Evolutionary conservation across 2,113 vertebrate genomes (phyloP).

Genomic region (Hyperopisus bebe): DNA sequence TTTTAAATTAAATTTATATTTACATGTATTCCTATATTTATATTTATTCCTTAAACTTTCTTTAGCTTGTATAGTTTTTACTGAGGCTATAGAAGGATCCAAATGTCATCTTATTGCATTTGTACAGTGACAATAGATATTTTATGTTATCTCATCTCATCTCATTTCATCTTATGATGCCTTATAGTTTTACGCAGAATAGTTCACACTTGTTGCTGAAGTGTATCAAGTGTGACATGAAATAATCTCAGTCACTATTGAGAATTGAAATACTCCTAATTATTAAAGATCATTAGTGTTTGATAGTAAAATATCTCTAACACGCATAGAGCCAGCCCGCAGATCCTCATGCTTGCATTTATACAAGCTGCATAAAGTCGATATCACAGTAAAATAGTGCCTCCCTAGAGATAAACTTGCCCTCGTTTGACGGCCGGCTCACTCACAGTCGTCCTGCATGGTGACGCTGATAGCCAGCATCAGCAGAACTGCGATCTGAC

Average conservation of each 20-base stretch:
- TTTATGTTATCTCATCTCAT: no score
- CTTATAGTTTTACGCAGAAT: background rate
- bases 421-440: background rate
- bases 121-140: no score
- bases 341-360: background rate
- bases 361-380: background rate
- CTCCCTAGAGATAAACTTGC: background rate
- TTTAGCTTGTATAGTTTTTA: no score
- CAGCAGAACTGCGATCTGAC: background rate
- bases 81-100: no score
- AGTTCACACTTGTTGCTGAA: background rate
- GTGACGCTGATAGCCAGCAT: background rate
- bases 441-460: constrained; percentile 8
- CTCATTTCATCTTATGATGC: background rate
- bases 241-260: background rate
- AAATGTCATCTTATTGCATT: no score
- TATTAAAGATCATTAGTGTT: background rate
- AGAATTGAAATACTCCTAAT: background rate
- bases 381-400: background rate
- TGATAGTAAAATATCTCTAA: background rate
- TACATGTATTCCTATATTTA: no score
- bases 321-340: background rate
- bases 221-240: background rate
- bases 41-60: no score
- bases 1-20: no score